Evolutionary conservation across 2,888 invertebrate genomes (phyloP), one percentile per base, ranked within the genome.

Genomic region (Adineta ricciae): DNA sequence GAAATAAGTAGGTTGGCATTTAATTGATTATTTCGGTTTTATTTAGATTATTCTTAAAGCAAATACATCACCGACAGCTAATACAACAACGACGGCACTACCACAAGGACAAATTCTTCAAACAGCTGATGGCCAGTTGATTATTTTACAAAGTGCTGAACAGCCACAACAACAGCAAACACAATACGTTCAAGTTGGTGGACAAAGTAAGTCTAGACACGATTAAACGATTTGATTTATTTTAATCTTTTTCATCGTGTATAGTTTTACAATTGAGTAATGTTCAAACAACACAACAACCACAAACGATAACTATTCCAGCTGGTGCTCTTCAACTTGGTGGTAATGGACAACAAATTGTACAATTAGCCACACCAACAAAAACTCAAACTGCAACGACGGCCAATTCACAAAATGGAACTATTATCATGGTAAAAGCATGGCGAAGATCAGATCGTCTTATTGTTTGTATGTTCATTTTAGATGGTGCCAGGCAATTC

Each of bases 141-240:
- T 85, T 50, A 54, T 85, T 19, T 73, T 85, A 21, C 85, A 85
- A 84, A 85, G 83, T 73, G 41, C 85, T n/a, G 85, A 85, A 41
- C 84, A 84, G 50, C 36, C 27, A 21, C 41, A 50, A 54, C 38
- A 50, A 27, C 85, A 72, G 9, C 84, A 73, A 78, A 49, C 64
- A 64, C 78, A 78, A 78, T 78, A 78, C 41, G 78, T 78, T 1
- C 78, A 78, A 78, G 78, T 78, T 41, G 78, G 78, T 78, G 78
- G 78, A n/a, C 78, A 78, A 78, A 78, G 78, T 78, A 78, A 27
- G 21, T 24, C 27, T 8, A 14, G 4, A 72, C n/a, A 32, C 46
- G 11, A 46, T 46, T n/a, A n/a, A 32, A 32, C 32, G 4, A 32
- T 64, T 32, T 1, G 11, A 32, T 72, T 36, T 72, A 3, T 19